phyloP scores from a whole-genome alignment of 2,888 invertebrate species.

The Drosophila villosipedis region DNA sequence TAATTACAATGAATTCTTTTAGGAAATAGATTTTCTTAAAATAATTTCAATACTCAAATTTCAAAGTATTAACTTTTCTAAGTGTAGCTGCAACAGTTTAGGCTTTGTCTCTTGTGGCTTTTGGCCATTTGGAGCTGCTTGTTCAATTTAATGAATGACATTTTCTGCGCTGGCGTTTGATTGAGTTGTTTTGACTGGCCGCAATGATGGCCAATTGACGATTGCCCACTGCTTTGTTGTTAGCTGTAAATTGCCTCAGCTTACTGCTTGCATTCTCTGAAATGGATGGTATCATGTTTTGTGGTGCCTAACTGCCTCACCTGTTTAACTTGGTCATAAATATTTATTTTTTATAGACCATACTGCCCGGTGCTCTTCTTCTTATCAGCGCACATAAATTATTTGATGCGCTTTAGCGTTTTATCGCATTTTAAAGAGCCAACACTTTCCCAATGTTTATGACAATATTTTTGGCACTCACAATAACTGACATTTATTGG shows the following conservation, averaged over 20 bases:
- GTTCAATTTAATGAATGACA: conserved; percentile 76
- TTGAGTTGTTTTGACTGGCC: conserved; percentile 76
- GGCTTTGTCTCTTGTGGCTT: conserved; percentile 50
- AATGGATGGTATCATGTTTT: conserved; percentile 23
- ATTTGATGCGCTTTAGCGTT: conserved; percentile 75
- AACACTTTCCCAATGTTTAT: conserved; percentile 58
- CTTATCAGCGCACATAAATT: conserved; percentile 71
- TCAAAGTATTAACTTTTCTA: neutral
- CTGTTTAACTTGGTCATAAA: conserved; percentile 50
- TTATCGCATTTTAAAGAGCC: conserved; percentile 75
- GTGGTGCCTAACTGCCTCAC: conserved; percentile 4
- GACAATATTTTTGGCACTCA: conserved; percentile 73
- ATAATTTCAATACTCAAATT: neutral
- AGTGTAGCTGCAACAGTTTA: conserved; percentile 39
- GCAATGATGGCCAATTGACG: conserved; percentile 64
- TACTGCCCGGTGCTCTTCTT: conserved; percentile 41
- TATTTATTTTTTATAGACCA: conserved; percentile 44
- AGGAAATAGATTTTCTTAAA: neutral
- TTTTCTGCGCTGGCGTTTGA: conserved; percentile 69
- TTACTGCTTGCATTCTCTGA: conserved; percentile 12
- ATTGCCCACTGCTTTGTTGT: conserved; percentile 58
- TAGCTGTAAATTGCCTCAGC: conserved; percentile 43
- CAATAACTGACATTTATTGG: conserved; percentile 67
- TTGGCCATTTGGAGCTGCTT: conserved; percentile 59
- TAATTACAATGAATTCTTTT: neutral